Percentiles rank a stretch among this genome's conserved stretches.
These are phyloP conservation scores for Cirrhinus molitorella DNA, from an alignment of 2,797 vertebrate genomes.

Conservation along the genomic window DNA sequence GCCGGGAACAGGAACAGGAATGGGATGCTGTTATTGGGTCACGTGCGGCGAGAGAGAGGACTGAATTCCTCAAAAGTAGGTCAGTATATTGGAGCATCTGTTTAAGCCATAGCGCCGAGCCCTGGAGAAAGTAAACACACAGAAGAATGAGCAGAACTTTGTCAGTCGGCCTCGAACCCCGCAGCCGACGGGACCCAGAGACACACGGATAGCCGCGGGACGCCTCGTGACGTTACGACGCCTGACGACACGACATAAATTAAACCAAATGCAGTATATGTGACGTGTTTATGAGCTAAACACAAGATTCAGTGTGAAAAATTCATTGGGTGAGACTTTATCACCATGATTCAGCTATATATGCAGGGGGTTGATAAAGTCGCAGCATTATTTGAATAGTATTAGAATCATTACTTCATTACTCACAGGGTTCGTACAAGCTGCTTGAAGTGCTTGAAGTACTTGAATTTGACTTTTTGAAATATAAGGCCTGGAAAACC, in stretches of 20 bases:
- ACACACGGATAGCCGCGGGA: not conserved
- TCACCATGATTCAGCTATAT: too few species aligned
- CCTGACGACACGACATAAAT: not conserved
- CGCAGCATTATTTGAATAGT: not conserved
- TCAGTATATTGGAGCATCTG: conserved; percentile 63
- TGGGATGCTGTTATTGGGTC: conserved; percentile 47
- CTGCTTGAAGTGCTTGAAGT: too few species aligned
- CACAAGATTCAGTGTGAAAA: too few species aligned
- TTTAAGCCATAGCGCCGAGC: conserved; percentile 52
- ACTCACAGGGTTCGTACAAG: too few species aligned
- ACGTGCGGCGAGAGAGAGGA: conserved; percentile 48
- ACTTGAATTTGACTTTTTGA: too few species aligned
- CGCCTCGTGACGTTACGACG: not conserved
- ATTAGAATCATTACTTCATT: too few species aligned
- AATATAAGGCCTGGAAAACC: too few species aligned
- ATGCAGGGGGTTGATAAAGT: too few species aligned
- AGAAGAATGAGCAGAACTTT: conserved; percentile 9
- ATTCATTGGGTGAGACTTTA: too few species aligned
- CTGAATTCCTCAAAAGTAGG: conserved; percentile 63
- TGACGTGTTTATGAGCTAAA: not conserved
- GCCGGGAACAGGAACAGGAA: conserved; percentile 27
- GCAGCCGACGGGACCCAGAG: not conserved
- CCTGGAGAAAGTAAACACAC: conserved; percentile 33
- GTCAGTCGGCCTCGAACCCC: not conserved
- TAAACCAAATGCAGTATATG: not conserved